These are phyloP conservation scores for Rhopalosiphum padi DNA, from an alignment of 1,140 invertebrate genomes.

Conservation along the genomic window DNA sequence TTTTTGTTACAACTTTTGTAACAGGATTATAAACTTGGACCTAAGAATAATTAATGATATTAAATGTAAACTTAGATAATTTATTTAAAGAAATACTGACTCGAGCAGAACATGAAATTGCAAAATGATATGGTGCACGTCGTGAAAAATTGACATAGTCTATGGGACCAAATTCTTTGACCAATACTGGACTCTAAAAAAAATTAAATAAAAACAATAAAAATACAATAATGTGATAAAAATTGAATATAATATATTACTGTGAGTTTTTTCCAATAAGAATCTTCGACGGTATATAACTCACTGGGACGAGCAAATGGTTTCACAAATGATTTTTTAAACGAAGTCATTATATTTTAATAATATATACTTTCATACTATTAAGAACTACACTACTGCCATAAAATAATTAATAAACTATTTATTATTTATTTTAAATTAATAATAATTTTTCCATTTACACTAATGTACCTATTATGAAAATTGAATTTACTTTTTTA, in stretches of 20 bases:
- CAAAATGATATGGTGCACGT: conserved; percentile 85
- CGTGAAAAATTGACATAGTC: conserved; percentile 91
- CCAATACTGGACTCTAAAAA: conserved; percentile 80
- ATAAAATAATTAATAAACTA: not conserved
- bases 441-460: too few species aligned
- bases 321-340: conserved; percentile 55
- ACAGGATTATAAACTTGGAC: conserved; percentile 89
- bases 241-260: conserved; percentile 66
- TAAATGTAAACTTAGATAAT: not conserved
- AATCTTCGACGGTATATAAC: conserved; percentile 69
- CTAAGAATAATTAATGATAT: conserved; percentile 62
- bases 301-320: conserved; percentile 27
- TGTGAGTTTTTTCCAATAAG: conserved; percentile 86
- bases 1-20: conserved; percentile 83
- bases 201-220: conserved; percentile 59
- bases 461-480: not conserved
- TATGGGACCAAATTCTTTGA: conserved; percentile 91
- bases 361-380: not conserved
- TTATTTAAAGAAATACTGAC: conserved; percentile 65
- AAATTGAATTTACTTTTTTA: not conserved
- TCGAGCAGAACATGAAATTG: conserved; percentile 87
- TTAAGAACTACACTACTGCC: not conserved
- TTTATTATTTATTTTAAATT: too few species aligned
- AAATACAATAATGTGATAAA: not conserved
- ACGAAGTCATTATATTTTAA: conserved; percentile 15